phyloP scores from a whole-genome alignment of 35 echinoderm and acorn worm genomes.

The Apostichopus californicus region DNA sequence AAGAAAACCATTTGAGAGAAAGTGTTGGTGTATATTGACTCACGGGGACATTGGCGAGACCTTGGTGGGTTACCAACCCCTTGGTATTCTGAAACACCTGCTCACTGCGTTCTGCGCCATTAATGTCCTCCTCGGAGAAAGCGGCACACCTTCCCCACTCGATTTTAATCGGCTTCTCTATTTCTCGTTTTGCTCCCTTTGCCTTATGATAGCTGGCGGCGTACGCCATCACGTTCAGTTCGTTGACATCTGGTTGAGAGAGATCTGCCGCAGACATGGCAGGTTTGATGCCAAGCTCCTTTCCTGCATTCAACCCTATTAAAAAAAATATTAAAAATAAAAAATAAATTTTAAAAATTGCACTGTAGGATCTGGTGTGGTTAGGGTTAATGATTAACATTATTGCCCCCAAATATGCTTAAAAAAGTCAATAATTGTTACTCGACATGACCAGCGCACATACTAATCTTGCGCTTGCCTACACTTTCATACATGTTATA shows the following conservation, averaged over 20 bases:
- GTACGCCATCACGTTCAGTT: constrained; percentile 88
- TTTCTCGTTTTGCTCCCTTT: constrained; percentile 33
- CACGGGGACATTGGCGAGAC: constrained; percentile 30
- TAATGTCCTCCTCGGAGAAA: constrained; percentile 24
- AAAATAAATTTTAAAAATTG: too few species aligned
- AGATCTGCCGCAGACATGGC: constrained; percentile 72
- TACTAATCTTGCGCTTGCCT: too few species aligned
- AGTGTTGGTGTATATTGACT: neutral
- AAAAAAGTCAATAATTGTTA: too few species aligned
- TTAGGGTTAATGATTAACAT: too few species aligned
- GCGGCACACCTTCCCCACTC: constrained; percentile 70
- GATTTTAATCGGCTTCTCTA: constrained; percentile 28
- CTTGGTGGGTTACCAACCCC: constrained; percentile 22
- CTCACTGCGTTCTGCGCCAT: neutral
- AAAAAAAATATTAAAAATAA: neutral
- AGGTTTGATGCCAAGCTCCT: constrained; percentile 63
- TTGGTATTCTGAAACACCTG: constrained; percentile 44
- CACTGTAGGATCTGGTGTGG: too few species aligned
- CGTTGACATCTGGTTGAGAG: constrained; percentile 85
- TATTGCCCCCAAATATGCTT: too few species aligned
- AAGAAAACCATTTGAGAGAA: neutral
- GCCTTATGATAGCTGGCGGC: constrained; percentile 75
- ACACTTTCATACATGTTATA: too few species aligned
- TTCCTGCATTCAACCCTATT: constrained; percentile 85
- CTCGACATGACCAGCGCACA: too few species aligned